A percentile compares a stretch with the other conserved stretches of the same genome.
Conservation (phyloP, 1,140 invertebrate species). For the Triops cancriformis region DNA sequence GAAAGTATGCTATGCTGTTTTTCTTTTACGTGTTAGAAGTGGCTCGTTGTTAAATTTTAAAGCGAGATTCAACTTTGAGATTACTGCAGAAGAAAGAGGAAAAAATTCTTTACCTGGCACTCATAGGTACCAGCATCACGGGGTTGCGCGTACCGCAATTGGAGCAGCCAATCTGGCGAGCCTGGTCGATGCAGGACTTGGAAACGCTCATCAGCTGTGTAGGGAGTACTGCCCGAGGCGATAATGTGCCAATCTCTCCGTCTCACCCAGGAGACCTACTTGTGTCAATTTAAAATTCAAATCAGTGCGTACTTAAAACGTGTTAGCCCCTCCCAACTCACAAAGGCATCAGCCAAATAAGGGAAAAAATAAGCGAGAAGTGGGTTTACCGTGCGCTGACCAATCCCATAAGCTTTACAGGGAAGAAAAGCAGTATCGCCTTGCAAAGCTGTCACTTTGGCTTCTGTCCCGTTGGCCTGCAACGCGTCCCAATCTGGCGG, state of each 20-base stretch:
- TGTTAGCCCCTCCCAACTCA: no score
- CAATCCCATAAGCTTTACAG: conserved; percentile 60
- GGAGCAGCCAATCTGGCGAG: conserved; percentile 48
- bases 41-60: no score
- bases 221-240: conserved; percentile 41
- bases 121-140: conserved; percentile 47
- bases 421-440: conserved; percentile 76
- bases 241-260: conserved; percentile 43
- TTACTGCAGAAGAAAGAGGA: no score
- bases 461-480: conserved; percentile 52
- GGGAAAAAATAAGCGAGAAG: not conserved
- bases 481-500: not conserved
- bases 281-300: not conserved
- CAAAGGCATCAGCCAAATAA: no score
- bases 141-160: conserved; percentile 45
- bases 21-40: no score
- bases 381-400: conserved; percentile 51
- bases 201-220: conserved; percentile 43
- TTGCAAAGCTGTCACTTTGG: conserved; percentile 69
- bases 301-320: no score
- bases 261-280: conserved; percentile 45
- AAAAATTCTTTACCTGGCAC: conserved; percentile 41
- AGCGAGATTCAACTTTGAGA: no score
- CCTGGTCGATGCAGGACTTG: conserved; percentile 41
- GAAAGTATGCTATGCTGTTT: no score